Base-by-base conservation (phyloP, 1,140 invertebrate genomes). In the Drosophila simulans region DNA sequence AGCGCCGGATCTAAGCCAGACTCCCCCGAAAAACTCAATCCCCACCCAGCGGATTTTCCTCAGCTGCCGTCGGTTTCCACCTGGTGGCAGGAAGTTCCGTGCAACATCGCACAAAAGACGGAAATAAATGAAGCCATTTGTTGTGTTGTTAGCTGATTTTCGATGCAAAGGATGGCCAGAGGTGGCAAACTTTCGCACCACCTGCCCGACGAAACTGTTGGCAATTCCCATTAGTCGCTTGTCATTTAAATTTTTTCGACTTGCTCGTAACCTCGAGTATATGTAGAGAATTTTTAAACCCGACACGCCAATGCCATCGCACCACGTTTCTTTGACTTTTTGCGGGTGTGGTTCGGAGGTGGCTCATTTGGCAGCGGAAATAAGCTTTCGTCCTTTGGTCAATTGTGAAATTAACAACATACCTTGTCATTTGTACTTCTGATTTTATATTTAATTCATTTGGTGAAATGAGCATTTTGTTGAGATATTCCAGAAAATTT, bases 111-210 rank as follows among this genome's bases (percentile, higher is more conserved):
- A 90, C 81, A 90, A 90, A 85, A 90, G 85, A 79, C 78, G 80
- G 77, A 90, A 90, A 85, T 85, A 90, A 90, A 90, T 90, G 85
- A 90, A 90, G 85, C 79, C 85, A 90, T 85, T 90, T 90, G 85
- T 90, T 90, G 86, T 90, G 75, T 60, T 90, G 62, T 90, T 81
- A 66, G 76, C 84, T 88, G 83, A 88, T 80, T 83, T 80, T 82
- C 72, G 84, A 76, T 88, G 79, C 77, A 84, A 71, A 74, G 76
- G 52, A 42, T 77, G 54, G 70, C 60, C 37, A 54, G 13, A 73
- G 70, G 70, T 53, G 66, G 54, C 37, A 66, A 75, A 76, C 60
- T 76, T 76, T 74, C 57, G 35, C 57, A 60, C 55, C 81, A 85
- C 70, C 80, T 57, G 59, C 75, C 62, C 65, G 66, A 66, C 64